Evolutionary conservation across 2,797 vertebrate genomes (phyloP).

Genomic region (Myiotriccus ornatus): DNA sequence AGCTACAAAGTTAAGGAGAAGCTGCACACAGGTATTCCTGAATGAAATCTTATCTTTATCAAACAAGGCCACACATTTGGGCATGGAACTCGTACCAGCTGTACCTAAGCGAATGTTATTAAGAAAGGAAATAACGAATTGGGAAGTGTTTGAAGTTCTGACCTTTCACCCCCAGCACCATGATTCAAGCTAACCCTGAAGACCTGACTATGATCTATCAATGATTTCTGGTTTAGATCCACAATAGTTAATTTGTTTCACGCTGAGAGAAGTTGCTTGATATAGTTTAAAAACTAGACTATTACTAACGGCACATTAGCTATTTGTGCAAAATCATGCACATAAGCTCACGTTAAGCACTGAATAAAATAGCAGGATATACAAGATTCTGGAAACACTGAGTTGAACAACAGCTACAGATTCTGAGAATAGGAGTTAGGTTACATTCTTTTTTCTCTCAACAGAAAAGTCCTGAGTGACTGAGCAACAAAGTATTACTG

Average conservation of each 20-base stretch:
- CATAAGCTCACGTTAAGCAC: not conserved
- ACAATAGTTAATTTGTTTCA: constrained; percentile 60
- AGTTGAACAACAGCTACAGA: not conserved
- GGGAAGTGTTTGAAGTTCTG: constrained; percentile 62
- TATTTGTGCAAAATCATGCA: not conserved
- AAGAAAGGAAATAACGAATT: constrained; percentile 47
- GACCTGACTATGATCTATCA: constrained; percentile 51
- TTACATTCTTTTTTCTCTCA: not conserved
- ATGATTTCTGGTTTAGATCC: constrained; percentile 56
- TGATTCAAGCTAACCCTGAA: constrained; percentile 53
- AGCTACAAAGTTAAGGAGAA: not conserved
- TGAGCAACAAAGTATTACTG: not conserved
- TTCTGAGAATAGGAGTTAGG: not conserved
- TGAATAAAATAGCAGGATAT: not conserved
- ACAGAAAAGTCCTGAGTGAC: not conserved
- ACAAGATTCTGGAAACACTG: not conserved
- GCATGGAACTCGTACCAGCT: constrained; percentile 44
- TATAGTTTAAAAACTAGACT: constrained; percentile 1
- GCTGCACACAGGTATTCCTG: not conserved
- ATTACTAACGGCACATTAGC: not conserved
- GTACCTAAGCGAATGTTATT: not conserved
- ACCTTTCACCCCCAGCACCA: constrained; percentile 41
- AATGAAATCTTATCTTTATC: not conserved
- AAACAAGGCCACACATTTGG: constrained; percentile 30
- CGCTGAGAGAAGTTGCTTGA: not conserved